phyloP scores from a whole-genome alignment of 2,888 invertebrate species.

The Aphodius granarius region DNA sequence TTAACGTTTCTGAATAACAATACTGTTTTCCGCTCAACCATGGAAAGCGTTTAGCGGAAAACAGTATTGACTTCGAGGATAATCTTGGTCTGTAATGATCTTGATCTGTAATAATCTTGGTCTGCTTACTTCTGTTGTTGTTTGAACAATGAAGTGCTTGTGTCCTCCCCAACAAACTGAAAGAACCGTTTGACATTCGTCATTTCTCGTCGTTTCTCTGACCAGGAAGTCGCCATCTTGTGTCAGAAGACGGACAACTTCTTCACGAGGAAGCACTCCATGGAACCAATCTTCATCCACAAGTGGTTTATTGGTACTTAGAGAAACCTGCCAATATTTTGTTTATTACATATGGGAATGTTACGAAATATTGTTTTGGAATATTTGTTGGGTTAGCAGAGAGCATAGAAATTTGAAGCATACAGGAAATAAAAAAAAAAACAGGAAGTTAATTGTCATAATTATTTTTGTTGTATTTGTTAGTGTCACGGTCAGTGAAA shows the following conservation, averaged over 20 bases:
- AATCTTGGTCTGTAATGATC: too few relatives aligned
- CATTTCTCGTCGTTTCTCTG: constrained; percentile 88
- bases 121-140: constrained; percentile 77
- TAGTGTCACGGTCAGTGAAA: too few relatives aligned
- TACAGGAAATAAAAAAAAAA: too few relatives aligned
- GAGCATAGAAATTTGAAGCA: too few relatives aligned
- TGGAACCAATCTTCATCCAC: constrained; percentile 98
- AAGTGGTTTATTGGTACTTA: constrained; percentile 64
- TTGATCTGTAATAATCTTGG: neutral
- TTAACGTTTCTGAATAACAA: too few relatives aligned
- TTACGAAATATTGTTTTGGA: neutral
- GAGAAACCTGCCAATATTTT: constrained; percentile 42
- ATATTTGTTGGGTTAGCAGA: neutral
- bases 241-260: constrained; percentile 88
- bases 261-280: constrained; percentile 93
- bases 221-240: constrained; percentile 94
- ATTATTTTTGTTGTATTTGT: too few relatives aligned
- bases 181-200: constrained; percentile 89
- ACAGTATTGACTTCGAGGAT: too few relatives aligned
- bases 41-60: too few relatives aligned
- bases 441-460: too few relatives aligned
- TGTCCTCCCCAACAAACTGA: constrained; percentile 96
- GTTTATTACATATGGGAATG: neutral
- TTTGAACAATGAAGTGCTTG: constrained; percentile 97
- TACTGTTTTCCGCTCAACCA: too few relatives aligned